Conservation (phyloP, 2,888 invertebrate genomes). For the Pterostichus madidus region DNA sequence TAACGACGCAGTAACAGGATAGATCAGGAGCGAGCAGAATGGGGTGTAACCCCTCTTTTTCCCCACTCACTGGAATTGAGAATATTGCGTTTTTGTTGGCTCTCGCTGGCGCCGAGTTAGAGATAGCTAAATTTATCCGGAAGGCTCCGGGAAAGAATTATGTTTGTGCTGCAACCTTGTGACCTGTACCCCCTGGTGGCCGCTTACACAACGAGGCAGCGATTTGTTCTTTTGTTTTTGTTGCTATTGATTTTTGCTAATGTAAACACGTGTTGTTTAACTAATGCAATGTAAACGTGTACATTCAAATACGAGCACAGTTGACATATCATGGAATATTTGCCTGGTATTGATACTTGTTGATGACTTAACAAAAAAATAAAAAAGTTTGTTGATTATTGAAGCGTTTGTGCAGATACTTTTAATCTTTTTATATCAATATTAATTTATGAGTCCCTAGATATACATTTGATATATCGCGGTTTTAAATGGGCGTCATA, state of each 20-base stretch:
- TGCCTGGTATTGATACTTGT: not conserved
- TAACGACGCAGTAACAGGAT: conserved; percentile 18
- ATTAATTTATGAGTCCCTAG: too few species aligned
- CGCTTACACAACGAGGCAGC: not conserved
- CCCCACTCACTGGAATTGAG: conserved; percentile 33
- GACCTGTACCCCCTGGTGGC: not conserved
- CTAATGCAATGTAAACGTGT: not conserved
- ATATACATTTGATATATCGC: too few species aligned
- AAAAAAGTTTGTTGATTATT: too few species aligned
- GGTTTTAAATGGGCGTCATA: too few species aligned
- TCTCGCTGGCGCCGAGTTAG: conserved; percentile 1
- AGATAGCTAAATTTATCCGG: conserved; percentile 50
- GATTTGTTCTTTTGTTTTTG: conserved; percentile 14
- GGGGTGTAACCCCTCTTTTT: conserved; percentile 1
- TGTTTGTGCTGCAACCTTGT: conserved; percentile 27
- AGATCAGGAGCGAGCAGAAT: not conserved
- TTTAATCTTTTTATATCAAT: too few species aligned
- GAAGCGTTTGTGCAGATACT: too few species aligned
- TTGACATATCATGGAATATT: not conserved
- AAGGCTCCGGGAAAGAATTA: conserved; percentile 38
- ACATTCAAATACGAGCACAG: not conserved
- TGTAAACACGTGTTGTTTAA: not conserved
- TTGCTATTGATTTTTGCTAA: conserved; percentile 17
- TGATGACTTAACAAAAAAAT: not conserved
- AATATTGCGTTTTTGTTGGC: conserved; percentile 42